Conservation (phyloP, 2,888 invertebrate genomes). For the Ichneumoninae sp. region DNA sequence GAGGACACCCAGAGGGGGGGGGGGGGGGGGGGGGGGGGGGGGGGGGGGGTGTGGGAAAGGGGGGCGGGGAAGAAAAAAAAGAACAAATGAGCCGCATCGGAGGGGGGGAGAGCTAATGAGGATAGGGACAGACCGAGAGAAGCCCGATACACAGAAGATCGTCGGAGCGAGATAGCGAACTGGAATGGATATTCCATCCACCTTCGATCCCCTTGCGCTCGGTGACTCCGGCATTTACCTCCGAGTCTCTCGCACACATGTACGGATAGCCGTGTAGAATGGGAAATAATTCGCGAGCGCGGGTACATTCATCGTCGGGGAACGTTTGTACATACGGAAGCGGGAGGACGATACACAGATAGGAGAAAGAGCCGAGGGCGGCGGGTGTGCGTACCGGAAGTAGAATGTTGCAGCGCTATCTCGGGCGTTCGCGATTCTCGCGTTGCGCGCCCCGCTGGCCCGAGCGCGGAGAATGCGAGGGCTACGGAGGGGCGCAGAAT, state of each 20-base stretch:
- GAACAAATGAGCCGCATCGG: slow-evolving; percentile 21
- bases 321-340: slow-evolving; percentile 1
- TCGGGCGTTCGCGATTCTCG: slow-evolving; percentile 26
- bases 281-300: slow-evolving; percentile 34
- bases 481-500: slow-evolving; percentile 60
- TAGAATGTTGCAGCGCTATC: slow-evolving; percentile 60
- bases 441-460: slow-evolving; percentile 25
- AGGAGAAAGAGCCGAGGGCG: slow-evolving; percentile 3
- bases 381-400: slow-evolving; percentile 43
- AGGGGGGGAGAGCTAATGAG: slow-evolving; percentile 15
- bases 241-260: not conserved
- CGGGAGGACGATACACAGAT: not conserved
- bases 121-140: slow-evolving; percentile 13
- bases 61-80: too few relatives aligned
- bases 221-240: slow-evolving; percentile 38
- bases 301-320: slow-evolving; percentile 36
- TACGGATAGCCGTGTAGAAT: not conserved
- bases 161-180: slow-evolving; percentile 12
- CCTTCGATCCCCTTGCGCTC: slow-evolving; percentile 33
- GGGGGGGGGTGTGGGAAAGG: too few relatives aligned
- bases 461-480: slow-evolving; percentile 61
- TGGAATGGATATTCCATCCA: slow-evolving; percentile 46
- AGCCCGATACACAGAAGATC: slow-evolving; percentile 3
- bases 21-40: too few relatives aligned
- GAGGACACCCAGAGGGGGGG: not conserved